A percentile compares a stretch with the other conserved stretches of the same genome.
Evolutionary conservation across 2,797 vertebrate species (phyloP).

Genomic region (Sandelia bainsii): DNA sequence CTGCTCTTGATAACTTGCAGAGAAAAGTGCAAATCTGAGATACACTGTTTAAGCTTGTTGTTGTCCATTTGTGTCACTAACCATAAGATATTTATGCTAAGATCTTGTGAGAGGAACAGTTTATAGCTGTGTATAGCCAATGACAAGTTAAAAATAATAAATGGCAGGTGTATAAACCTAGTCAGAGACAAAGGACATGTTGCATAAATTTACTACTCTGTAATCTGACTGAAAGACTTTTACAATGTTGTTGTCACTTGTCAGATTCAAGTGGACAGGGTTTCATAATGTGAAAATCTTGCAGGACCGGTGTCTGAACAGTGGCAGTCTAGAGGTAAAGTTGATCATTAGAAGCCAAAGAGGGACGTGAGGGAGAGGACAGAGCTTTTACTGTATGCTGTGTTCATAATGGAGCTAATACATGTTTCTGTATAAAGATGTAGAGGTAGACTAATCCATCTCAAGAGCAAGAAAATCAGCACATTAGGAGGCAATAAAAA

Average conservation of each 20-base stretch:
- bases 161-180: too few species aligned
- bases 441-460: not conserved
- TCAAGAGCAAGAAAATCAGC: not conserved
- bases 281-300: not conserved
- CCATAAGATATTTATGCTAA: not conserved
- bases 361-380: too few species aligned
- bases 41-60: not conserved
- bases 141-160: too few species aligned
- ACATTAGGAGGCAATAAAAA: not conserved
- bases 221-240: too few species aligned
- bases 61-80: not conserved
- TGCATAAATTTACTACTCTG: too few species aligned
- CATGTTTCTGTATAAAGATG: not conserved
- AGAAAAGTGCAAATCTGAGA: not conserved
- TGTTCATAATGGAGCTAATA: not conserved
- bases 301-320: not conserved
- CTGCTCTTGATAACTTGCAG: conserved; percentile 1
- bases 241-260: not conserved
- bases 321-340: not conserved
- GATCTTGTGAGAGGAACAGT: not conserved
- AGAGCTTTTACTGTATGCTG: not conserved
- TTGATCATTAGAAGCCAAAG: not conserved
- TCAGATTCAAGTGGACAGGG: not conserved
- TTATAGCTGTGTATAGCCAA: too few species aligned
- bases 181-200: too few species aligned